Percentiles rank a stretch among this genome's conserved stretches.
phyloP scores from a whole-genome alignment of 2,888 invertebrate genomes.

The Tipula unca region DNA sequence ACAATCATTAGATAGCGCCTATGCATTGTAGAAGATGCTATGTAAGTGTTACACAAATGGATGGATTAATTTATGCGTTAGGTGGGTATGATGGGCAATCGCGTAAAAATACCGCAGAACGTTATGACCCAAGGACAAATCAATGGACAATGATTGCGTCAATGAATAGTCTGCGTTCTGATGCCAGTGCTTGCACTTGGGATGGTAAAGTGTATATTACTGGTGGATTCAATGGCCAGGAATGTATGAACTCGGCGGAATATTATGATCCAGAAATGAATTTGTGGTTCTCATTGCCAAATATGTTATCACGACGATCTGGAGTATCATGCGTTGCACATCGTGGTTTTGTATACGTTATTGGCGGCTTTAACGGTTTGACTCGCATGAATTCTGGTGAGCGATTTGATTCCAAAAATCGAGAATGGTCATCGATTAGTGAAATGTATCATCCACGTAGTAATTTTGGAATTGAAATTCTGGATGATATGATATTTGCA shows the following conservation, averaged over 20 bases:
- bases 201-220: slow-evolving; percentile 52
- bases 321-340: slow-evolving; percentile 86
- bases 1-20: slow-evolving; percentile 53
- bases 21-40: slow-evolving; percentile 86
- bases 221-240: slow-evolving; percentile 85
- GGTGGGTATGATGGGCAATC: slow-evolving; percentile 83
- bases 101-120: slow-evolving; percentile 78
- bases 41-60: slow-evolving; percentile 71
- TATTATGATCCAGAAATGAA: slow-evolving; percentile 71
- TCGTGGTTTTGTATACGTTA: slow-evolving; percentile 61
- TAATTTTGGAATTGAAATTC: slow-evolving; percentile 87
- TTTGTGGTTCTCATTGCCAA: slow-evolving; percentile 60
- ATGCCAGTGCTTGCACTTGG: slow-evolving; percentile 79
- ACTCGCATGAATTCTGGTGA: slow-evolving; percentile 85
- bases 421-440: slow-evolving; percentile 73
- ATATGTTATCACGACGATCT: slow-evolving; percentile 73
- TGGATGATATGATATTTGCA: slow-evolving; percentile 90
- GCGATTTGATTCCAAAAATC: slow-evolving; percentile 67
- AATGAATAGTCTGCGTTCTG: slow-evolving; percentile 83
- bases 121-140: slow-evolving; percentile 73
- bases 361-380: slow-evolving; percentile 87
- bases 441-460: slow-evolving; percentile 88
- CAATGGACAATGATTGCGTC: slow-evolving; percentile 82
- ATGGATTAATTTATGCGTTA: slow-evolving; percentile 75
- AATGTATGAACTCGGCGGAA: slow-evolving; percentile 79